Evolutionary conservation across 1,140 invertebrate species (phyloP).

Genomic region (Bombus pyrosoma): DNA sequence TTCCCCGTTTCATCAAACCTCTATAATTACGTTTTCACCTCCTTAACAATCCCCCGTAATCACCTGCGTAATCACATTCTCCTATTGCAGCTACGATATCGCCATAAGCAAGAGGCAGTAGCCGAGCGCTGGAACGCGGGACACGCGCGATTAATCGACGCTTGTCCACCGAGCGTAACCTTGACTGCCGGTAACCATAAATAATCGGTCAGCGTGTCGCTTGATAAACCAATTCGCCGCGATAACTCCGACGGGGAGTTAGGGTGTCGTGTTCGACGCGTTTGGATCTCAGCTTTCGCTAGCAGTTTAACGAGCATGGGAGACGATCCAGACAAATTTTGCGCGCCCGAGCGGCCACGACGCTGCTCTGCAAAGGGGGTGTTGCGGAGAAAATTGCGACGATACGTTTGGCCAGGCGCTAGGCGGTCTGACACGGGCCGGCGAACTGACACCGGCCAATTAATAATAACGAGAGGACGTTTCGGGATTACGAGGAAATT

Average conservation of each 20-base stretch:
- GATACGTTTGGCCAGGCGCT: constrained; percentile 1
- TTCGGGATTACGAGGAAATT: constrained; percentile 74
- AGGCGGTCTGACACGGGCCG: constrained; percentile 44
- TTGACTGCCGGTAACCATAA: constrained; percentile 42
- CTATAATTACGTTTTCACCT: background rate
- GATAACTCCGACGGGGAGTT: background rate
- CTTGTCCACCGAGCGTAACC: constrained; percentile 12
- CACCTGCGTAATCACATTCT: background rate
- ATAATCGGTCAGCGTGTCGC: constrained; percentile 50
- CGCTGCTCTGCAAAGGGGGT: background rate
- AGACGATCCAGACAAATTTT: constrained; percentile 52
- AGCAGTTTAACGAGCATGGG: constrained; percentile 37
- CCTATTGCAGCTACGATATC: background rate
- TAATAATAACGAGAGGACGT: constrained; percentile 75
- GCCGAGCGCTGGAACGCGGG: background rate
- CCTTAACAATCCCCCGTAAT: background rate
- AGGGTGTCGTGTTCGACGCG: constrained; percentile 5
- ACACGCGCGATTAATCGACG: constrained; percentile 18
- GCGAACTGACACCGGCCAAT: constrained; percentile 67
- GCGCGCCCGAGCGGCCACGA: background rate
- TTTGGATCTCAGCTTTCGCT: constrained; percentile 37
- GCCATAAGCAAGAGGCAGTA: background rate
- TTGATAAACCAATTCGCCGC: constrained; percentile 45
- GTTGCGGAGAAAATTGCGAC: constrained; percentile 16
- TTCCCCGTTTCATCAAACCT: too few relatives aligned